phyloP scores from a whole-genome alignment of 2,888 invertebrate species.

The Nemurella pictetii region DNA sequence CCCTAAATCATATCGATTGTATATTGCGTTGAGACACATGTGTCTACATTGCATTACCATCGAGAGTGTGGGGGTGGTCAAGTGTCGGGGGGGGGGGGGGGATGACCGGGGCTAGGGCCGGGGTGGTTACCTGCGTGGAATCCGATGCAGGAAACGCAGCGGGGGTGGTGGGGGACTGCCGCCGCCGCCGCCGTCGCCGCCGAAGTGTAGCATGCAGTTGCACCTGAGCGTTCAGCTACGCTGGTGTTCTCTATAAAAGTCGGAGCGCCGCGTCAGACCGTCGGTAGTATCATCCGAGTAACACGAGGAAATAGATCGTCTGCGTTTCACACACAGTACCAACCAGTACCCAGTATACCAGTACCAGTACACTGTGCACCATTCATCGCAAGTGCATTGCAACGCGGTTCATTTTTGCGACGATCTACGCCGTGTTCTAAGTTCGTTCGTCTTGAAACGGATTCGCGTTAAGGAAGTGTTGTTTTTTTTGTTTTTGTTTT shows the following conservation, averaged over 20 bases:
- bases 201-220: not conserved
- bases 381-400: not conserved
- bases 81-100: too few relatives aligned
- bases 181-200: not conserved
- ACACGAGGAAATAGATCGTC: not conserved
- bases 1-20: too few relatives aligned
- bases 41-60: too few relatives aligned
- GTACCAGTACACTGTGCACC: not conserved
- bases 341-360: not conserved
- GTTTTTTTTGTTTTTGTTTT: slow-evolving; percentile 5
- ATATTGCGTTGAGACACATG: too few relatives aligned
- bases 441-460: too few relatives aligned
- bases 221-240: not conserved
- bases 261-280: not conserved
- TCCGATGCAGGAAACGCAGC: too few relatives aligned
- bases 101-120: too few relatives aligned
- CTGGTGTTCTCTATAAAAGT: not conserved
- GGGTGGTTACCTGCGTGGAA: too few relatives aligned
- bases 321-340: too few relatives aligned
- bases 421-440: not conserved
- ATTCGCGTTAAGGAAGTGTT: not conserved
- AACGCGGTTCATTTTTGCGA: not conserved
- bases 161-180: not conserved
- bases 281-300: not conserved
- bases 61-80: too few relatives aligned